Evolutionary conservation across 1,140 invertebrate species (phyloP).

Genomic region (Luehdorfia chinensis): DNA sequence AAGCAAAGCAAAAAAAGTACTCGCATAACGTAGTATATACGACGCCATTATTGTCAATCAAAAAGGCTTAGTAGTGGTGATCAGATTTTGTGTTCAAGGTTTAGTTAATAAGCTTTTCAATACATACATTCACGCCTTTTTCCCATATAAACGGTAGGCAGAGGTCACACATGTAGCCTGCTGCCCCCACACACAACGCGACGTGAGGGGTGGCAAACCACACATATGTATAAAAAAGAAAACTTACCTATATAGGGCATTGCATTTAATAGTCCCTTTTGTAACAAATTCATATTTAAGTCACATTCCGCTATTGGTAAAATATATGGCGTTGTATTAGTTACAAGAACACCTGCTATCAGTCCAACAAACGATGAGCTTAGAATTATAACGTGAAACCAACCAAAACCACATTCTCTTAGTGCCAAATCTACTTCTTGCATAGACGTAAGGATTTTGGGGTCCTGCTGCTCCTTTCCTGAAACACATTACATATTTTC

Average conservation of each 20-base stretch:
- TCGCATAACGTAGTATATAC: too few species aligned
- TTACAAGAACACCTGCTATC: slow-evolving; percentile 78
- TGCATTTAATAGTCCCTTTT: slow-evolving; percentile 81
- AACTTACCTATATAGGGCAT: slow-evolving; percentile 78
- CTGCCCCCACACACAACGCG: too few species aligned
- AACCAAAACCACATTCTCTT: slow-evolving; percentile 63
- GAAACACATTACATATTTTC: slow-evolving; percentile 9
- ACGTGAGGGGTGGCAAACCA: too few species aligned
- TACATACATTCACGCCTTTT: too few species aligned
- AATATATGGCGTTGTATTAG: slow-evolving; percentile 79
- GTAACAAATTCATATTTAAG: slow-evolving; percentile 75
- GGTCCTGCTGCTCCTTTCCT: slow-evolving; percentile 15
- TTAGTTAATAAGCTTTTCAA: too few species aligned
- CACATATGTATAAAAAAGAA: too few species aligned
- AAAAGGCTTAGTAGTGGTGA: too few species aligned
- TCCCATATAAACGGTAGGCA: too few species aligned
- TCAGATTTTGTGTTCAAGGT: too few species aligned
- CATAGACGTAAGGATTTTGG: slow-evolving; percentile 24
- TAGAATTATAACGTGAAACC: slow-evolving; percentile 79
- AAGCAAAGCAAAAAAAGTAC: too few species aligned
- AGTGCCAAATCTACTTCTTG: slow-evolving; percentile 31
- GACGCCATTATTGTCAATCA: too few species aligned
- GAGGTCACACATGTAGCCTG: too few species aligned
- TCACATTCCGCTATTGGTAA: slow-evolving; percentile 82
- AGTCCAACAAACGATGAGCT: slow-evolving; percentile 76